These are phyloP conservation scores for Tetheella fluctuosa DNA, from an alignment of 2,888 invertebrate species.

Conservation along the genomic window DNA sequence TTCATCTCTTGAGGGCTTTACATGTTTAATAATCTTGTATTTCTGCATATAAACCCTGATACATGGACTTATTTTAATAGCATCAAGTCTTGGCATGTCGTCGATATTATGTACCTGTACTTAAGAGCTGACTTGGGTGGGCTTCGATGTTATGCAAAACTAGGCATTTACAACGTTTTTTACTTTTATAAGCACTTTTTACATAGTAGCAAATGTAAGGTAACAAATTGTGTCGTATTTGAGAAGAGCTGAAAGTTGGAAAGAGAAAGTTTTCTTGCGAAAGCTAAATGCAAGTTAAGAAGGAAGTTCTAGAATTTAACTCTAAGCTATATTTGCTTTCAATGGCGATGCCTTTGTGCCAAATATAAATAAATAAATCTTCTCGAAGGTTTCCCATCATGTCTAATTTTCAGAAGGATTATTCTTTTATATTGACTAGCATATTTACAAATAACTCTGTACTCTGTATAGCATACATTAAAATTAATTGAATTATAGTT, in stretches of 20 bases:
- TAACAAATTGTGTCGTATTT: not conserved
- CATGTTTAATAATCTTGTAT: slow-evolving; percentile 26
- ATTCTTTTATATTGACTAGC: no score
- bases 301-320: no score
- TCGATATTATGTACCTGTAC: not conserved
- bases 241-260: not conserved
- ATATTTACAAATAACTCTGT: no score
- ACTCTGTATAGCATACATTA: no score
- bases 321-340: no score
- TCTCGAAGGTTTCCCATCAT: no score
- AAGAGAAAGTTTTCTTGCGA: no score
- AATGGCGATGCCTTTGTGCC: no score
- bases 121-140: slow-evolving; percentile 9
- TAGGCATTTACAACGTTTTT: not conserved
- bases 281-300: no score
- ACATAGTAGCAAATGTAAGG: not conserved
- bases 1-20: slow-evolving; percentile 25
- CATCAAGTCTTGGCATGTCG: slow-evolving; percentile 23
- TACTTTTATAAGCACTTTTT: not conserved
- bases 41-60: slow-evolving; percentile 20
- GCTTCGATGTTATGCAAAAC: not conserved
- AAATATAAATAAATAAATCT: no score
- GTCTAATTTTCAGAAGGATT: no score
- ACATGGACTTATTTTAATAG: slow-evolving; percentile 35
- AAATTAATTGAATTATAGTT: no score